Evolutionary conservation across 1,140 invertebrate species (phyloP).

Genomic region (Nasonia giraulti): DNA sequence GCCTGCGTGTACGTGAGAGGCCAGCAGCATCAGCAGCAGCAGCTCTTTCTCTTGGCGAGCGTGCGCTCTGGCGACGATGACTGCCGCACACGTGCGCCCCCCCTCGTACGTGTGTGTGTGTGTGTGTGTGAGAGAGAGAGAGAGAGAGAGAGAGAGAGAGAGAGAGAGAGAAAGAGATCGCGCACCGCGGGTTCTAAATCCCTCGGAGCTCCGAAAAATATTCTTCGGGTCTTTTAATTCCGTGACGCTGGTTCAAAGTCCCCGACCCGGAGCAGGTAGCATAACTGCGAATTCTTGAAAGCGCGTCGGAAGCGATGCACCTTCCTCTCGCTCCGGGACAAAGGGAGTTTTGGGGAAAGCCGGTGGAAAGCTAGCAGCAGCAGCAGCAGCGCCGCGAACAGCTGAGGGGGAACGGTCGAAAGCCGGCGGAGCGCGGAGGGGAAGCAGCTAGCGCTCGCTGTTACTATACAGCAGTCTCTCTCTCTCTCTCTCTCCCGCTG

Average conservation of each 20-base stretch:
- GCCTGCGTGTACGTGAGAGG: background rate
- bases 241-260: no score
- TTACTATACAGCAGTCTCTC: conserved; percentile 3
- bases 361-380: conserved; percentile 46
- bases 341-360: conserved; percentile 20
- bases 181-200: no score
- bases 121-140: no score
- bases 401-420: conserved; percentile 45
- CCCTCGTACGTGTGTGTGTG: background rate
- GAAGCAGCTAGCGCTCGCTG: background rate
- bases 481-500: conserved; percentile 25
- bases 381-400: conserved; percentile 23
- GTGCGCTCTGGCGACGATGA: background rate
- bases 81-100: background rate
- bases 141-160: no score
- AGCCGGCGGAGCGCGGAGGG: background rate
- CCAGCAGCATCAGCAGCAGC: background rate
- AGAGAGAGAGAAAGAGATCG: background rate
- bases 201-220: no score
- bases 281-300: background rate
- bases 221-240: no score
- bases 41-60: background rate
- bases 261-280: background rate
- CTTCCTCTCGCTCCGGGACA: background rate
- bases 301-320: conserved; percentile 3